phyloP scores from a whole-genome alignment of 2,888 invertebrate genomes.

The Andrena camellia region DNA sequence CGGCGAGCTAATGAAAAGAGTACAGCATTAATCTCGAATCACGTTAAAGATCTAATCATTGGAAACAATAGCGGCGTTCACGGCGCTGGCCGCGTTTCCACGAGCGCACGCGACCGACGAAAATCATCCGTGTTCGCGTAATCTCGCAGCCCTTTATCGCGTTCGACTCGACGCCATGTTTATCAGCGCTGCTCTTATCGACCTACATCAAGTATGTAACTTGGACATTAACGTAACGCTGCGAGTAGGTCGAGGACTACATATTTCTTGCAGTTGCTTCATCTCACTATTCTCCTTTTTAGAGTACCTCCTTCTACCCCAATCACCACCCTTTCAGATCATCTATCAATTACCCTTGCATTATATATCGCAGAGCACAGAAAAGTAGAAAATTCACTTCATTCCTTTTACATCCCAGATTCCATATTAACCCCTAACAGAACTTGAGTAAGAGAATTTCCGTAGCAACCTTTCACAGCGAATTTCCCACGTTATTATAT shows the following conservation, averaged over 20 bases:
- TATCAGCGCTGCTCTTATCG: conserved; percentile 39
- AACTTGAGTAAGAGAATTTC: too few species aligned
- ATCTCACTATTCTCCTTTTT: background rate
- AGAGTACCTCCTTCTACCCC: too few species aligned
- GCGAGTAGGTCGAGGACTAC: conserved; percentile 9
- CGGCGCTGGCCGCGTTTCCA: conserved; percentile 21
- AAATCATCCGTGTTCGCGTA: conserved; percentile 19
- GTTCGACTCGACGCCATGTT: conserved; percentile 23
- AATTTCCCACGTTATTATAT: too few species aligned
- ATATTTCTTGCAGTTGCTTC: background rate
- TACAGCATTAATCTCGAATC: background rate
- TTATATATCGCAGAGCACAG: too few species aligned
- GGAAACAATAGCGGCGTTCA: conserved; percentile 17
- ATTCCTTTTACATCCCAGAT: too few species aligned
- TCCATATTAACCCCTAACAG: too few species aligned
- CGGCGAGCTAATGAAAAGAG: background rate
- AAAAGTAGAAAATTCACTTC: too few species aligned
- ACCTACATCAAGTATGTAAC: conserved; percentile 46
- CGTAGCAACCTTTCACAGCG: too few species aligned
- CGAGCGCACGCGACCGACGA: conserved; percentile 10
- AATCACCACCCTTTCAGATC: too few species aligned
- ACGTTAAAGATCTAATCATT: conserved; percentile 21
- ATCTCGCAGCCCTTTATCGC: conserved; percentile 18
- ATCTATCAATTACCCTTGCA: too few species aligned
- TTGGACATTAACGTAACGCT: conserved; percentile 57